These are phyloP conservation scores for Ethmia dodecea DNA, from an alignment of 2,888 invertebrate genomes.

Conservation along the genomic window DNA sequence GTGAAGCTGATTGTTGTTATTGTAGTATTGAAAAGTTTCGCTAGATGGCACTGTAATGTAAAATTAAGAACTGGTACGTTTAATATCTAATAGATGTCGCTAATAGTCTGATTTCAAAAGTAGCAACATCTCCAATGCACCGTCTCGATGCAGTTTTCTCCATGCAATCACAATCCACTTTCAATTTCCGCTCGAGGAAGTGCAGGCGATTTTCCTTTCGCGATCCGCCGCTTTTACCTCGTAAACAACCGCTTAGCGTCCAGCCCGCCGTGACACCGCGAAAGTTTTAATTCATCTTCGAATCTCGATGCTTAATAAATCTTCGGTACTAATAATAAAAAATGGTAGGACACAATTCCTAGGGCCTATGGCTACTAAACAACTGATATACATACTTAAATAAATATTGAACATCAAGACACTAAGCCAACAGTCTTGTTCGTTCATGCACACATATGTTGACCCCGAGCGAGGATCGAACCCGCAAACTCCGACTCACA, in stretches of 20 bases:
- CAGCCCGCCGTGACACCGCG: conserved; percentile 21
- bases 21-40: background rate
- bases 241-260: conserved; percentile 23
- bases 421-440: no score
- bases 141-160: conserved; percentile 57
- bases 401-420: no score
- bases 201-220: conserved; percentile 65
- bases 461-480: no score
- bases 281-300: conserved; percentile 45
- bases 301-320: no score
- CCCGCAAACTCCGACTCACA: no score
- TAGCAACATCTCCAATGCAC: conserved; percentile 9
- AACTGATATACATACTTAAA: no score
- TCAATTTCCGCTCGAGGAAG: conserved; percentile 74
- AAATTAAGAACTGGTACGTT: conserved; percentile 10
- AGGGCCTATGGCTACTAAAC: no score
- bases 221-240: conserved; percentile 61
- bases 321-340: no score
- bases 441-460: no score
- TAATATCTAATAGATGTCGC: conserved; percentile 38
- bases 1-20: background rate
- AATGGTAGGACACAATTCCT: no score
- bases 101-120: conserved; percentile 14
- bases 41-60: conserved; percentile 37
- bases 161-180: conserved; percentile 54